Percentiles rank a stretch among this genome's conserved stretches.
These are phyloP conservation scores for Taenioides sp. DNA, from an alignment of 2,797 vertebrate genomes.

Conservation along the genomic window DNA sequence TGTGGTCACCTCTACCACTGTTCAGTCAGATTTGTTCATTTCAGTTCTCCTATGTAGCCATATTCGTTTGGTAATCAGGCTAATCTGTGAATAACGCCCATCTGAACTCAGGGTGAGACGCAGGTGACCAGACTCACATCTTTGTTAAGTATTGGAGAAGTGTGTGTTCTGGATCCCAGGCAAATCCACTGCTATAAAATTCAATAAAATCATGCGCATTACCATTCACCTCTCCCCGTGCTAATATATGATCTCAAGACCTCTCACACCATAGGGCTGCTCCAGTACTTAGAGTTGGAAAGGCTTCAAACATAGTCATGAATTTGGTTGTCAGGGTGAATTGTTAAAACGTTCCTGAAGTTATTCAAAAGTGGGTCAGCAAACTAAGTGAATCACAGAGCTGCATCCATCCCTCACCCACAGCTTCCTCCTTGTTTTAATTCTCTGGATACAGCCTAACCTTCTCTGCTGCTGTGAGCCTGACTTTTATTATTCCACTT, in stretches of 20 bases:
- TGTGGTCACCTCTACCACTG: too few relatives aligned
- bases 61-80: too few relatives aligned
- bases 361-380: constrained; percentile 57
- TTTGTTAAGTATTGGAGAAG: too few relatives aligned
- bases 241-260: constrained; percentile 1
- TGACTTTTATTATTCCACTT: constrained; percentile 34
- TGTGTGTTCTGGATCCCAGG: too few relatives aligned
- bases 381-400: constrained; percentile 54
- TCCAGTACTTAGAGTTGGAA: constrained; percentile 29
- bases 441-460: constrained; percentile 43
- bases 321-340: constrained; percentile 56
- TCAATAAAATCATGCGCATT: too few relatives aligned
- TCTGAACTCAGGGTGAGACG: too few relatives aligned
- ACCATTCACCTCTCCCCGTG: not conserved
- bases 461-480: constrained; percentile 34
- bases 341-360: constrained; percentile 54
- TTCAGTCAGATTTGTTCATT: too few relatives aligned
- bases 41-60: too few relatives aligned
- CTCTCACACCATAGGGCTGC: constrained; percentile 24
- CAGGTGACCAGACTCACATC: too few relatives aligned
- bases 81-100: too few relatives aligned
- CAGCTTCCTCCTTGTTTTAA: constrained; percentile 47
- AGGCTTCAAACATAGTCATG: constrained; percentile 33
- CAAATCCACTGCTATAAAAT: too few relatives aligned
- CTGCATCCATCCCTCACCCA: constrained; percentile 46